Evolutionary conservation across 2,888 invertebrate species (phyloP).

Genomic region (Cheilosia urbana): DNA sequence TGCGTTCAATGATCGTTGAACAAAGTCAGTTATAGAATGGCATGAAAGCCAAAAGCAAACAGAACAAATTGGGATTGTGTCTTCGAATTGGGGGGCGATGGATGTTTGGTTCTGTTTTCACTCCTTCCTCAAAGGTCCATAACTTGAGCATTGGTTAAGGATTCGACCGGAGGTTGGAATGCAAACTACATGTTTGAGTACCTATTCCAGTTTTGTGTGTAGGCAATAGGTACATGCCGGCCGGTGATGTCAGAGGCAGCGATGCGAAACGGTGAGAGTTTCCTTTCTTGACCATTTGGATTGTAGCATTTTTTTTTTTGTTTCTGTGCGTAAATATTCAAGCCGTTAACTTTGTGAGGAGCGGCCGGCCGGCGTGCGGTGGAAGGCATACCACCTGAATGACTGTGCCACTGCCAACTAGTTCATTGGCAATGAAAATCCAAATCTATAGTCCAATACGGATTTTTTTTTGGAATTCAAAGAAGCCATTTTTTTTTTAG

Average conservation of each 20-base stretch:
- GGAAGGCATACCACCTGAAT: not conserved
- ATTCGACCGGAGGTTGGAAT: constrained; percentile 39
- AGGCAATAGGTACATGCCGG: not conserved
- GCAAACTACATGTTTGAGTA: constrained; percentile 70
- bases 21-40: constrained; percentile 4
- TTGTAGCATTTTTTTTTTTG: constrained; percentile 2
- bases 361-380: not conserved
- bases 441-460: not conserved
- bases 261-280: not conserved
- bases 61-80: constrained; percentile 50
- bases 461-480: no score
- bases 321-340: constrained; percentile 28
- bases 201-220: constrained; percentile 41
- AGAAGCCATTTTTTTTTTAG: no score
- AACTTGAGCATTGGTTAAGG: constrained; percentile 56
- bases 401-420: not conserved
- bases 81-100: constrained; percentile 21
- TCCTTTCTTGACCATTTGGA: not conserved
- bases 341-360: constrained; percentile 13
- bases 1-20: constrained; percentile 63
- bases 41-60: constrained; percentile 52
- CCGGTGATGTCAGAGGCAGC: constrained; percentile 9
- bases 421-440: no score
- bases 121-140: constrained; percentile 27
- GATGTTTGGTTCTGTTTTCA: constrained; percentile 28